phyloP scores from a whole-genome alignment of 2,888 invertebrate genomes.

The Gibbula magus region DNA sequence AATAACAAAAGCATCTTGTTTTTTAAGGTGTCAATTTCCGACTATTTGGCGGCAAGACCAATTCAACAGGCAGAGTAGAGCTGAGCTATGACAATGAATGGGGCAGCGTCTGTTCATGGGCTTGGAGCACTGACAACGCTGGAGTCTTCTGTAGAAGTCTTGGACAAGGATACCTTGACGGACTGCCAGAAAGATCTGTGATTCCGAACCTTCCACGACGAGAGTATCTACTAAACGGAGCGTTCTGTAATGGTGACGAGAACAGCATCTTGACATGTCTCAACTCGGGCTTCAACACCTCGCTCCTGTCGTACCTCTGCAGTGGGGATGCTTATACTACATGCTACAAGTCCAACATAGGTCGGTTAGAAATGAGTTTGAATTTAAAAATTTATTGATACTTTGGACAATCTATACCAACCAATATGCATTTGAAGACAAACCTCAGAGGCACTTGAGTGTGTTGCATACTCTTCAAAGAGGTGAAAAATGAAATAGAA shows the following conservation, averaged over 20 bases:
- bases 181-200: conserved; percentile 50
- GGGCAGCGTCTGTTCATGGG: conserved; percentile 65
- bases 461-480: too few relatives aligned
- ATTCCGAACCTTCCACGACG: conserved; percentile 40
- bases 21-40: conserved; percentile 55
- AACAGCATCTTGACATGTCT: conserved; percentile 59
- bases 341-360: conserved; percentile 58
- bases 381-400: too few relatives aligned
- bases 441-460: too few relatives aligned
- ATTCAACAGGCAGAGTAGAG: conserved; percentile 61
- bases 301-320: conserved; percentile 54
- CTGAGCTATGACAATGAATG: conserved; percentile 62
- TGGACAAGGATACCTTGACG: conserved; percentile 52
- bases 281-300: conserved; percentile 65
- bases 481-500: too few relatives aligned
- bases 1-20: background rate
- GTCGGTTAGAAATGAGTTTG: conserved; percentile 47
- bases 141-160: conserved; percentile 61
- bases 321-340: conserved; percentile 61
- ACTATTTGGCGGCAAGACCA: conserved; percentile 45
- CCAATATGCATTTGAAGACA: too few relatives aligned
- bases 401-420: too few relatives aligned
- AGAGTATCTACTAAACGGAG: conserved; percentile 46
- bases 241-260: conserved; percentile 63
- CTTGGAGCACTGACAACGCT: conserved; percentile 62